A percentile compares a stretch with the other conserved stretches of the same genome.
Evolutionary conservation across 1,140 invertebrate species (phyloP).

Genomic region (Hestina assimilis): DNA sequence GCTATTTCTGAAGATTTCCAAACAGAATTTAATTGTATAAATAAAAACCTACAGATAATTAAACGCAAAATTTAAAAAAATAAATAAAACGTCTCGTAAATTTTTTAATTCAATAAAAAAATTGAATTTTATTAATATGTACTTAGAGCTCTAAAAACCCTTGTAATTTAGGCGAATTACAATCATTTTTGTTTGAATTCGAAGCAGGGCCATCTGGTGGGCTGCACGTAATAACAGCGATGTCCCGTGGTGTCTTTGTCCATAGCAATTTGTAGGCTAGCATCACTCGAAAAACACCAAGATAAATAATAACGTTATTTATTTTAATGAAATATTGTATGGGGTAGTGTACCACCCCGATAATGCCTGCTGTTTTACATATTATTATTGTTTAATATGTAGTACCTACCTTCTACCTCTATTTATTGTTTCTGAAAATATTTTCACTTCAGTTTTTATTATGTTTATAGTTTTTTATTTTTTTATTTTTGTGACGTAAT

Average conservation of each 20-base stretch:
- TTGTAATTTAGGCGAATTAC: constrained; percentile 39
- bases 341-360: constrained; percentile 7
- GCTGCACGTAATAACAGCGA: constrained; percentile 52
- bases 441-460: no score
- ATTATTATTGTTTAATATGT: not conserved
- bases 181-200: constrained; percentile 27
- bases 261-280: constrained; percentile 69
- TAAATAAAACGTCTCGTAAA: no score
- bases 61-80: no score
- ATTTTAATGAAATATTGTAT: constrained; percentile 57
- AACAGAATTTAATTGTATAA: no score
- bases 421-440: no score
- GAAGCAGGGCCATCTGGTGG: constrained; percentile 56
- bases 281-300: constrained; percentile 61
- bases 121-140: not conserved
- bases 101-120: not conserved
- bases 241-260: constrained; percentile 68
- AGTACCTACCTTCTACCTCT: no score
- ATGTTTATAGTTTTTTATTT: no score
- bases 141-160: constrained; percentile 26
- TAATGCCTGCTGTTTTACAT: constrained; percentile 15
- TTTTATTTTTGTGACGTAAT: no score
- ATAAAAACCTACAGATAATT: no score
- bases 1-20: no score
- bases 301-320: constrained; percentile 72